These are phyloP conservation scores for Trogon surrucura DNA, from an alignment of 2,113 vertebrate species.

Conservation along the genomic window DNA sequence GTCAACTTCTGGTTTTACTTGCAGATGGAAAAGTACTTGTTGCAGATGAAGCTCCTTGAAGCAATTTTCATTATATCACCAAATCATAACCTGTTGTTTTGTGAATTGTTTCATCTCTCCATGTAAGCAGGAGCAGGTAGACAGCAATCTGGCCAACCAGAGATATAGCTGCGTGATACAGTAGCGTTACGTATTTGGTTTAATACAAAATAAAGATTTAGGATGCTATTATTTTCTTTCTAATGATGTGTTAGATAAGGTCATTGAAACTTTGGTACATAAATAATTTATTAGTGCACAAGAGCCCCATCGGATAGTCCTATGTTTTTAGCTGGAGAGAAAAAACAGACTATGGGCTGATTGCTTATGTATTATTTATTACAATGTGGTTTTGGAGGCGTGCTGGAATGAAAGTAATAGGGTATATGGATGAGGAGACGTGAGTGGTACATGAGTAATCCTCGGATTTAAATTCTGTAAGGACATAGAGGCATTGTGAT, in stretches of 20 bases:
- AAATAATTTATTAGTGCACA: neutral
- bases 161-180: neutral
- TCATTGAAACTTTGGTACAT: neutral
- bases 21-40: neutral
- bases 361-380: constrained; percentile 42
- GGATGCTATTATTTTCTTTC: neutral
- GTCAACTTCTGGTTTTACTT: neutral
- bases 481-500: neutral
- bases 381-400: neutral
- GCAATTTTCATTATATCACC: neutral
- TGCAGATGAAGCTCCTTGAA: neutral
- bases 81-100: neutral
- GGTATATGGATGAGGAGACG: neutral
- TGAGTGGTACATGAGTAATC: neutral
- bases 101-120: neutral
- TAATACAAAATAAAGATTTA: neutral
- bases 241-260: neutral
- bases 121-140: neutral
- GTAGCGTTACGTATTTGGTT: neutral
- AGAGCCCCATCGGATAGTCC: neutral
- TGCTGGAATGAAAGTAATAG: neutral
- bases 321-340: neutral
- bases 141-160: neutral
- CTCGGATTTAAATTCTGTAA: neutral
- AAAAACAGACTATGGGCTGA: neutral